Conservation (phyloP, 2,797 vertebrate species). For the Adrianichthys oophorus region DNA sequence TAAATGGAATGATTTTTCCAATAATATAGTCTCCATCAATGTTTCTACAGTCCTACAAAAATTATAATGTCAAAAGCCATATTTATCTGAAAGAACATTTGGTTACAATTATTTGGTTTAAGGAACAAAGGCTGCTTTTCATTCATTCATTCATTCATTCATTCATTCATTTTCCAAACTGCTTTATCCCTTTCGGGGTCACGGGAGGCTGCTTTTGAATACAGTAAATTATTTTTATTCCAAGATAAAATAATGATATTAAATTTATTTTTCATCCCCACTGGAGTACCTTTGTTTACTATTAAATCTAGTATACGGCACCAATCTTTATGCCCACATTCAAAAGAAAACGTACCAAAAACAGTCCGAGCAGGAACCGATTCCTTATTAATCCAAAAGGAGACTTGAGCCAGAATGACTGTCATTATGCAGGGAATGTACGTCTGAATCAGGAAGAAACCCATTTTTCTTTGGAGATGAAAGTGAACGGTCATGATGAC, state of each 20-base stretch:
- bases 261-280: not conserved
- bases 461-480: slow-evolving; percentile 92
- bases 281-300: not conserved
- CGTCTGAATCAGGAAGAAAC: slow-evolving; percentile 97
- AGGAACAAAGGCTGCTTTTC: slow-evolving; percentile 11
- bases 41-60: slow-evolving; percentile 16
- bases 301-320: not conserved
- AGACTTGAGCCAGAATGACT: slow-evolving; percentile 94
- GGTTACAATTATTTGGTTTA: slow-evolving; percentile 9
- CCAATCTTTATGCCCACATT: not conserved
- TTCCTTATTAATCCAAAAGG: slow-evolving; percentile 98
- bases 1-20: not conserved
- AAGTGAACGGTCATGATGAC: slow-evolving; percentile 97
- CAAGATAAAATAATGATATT: slow-evolving; percentile 4
- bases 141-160: no score
- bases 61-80: not conserved
- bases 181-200: no score
- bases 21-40: not conserved
- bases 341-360: slow-evolving; percentile 82
- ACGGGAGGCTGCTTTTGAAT: slow-evolving; percentile 11
- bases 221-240: slow-evolving; percentile 9
- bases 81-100: slow-evolving; percentile 13
- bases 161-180: no score
- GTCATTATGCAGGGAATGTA: slow-evolving; percentile 98
- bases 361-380: slow-evolving; percentile 95